Percentiles rank a stretch among this genome's conserved stretches.
Evolutionary conservation across 2,797 vertebrate genomes (phyloP).

Genomic region (Artibeus jamaicensis): DNA sequence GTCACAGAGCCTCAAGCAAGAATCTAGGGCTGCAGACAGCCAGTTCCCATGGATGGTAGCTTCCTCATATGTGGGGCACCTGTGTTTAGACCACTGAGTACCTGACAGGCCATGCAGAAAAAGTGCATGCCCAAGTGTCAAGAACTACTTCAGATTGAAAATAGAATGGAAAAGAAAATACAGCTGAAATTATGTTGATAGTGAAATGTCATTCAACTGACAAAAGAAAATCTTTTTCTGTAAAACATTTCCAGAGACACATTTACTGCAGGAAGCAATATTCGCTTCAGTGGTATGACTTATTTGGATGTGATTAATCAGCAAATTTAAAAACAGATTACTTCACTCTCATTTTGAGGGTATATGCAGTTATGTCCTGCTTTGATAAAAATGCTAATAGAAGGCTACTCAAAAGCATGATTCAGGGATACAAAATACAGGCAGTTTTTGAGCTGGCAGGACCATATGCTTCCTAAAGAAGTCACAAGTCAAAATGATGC

Average conservation of each 20-base stretch:
- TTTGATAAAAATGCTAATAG: slow-evolving; percentile 1
- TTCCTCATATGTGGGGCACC: not conserved
- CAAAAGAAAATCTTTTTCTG: not conserved
- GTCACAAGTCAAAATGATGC: not conserved
- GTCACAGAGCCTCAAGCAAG: not conserved
- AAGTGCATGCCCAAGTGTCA: not conserved
- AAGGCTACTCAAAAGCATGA: not conserved
- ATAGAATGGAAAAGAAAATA: not conserved
- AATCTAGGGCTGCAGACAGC: not conserved
- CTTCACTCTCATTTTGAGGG: not conserved
- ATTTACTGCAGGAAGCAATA: not conserved
- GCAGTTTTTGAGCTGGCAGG: not conserved
- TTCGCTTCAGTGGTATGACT: not conserved
- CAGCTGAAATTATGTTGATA: not conserved
- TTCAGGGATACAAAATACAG: not conserved
- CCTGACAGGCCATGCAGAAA: not conserved
- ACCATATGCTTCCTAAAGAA: not conserved
- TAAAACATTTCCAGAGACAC: not conserved
- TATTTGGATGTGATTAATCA: not conserved
- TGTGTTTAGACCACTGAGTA: not conserved
- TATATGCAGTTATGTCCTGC: not conserved
- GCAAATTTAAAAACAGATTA: not conserved
- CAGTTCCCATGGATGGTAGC: not conserved
- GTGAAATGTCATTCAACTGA: not conserved
- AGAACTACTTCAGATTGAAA: not conserved